A percentile compares a stretch with the other conserved stretches of the same genome.
These are phyloP conservation scores for Whitmania pigra DNA, from an alignment of 1,140 invertebrate species.

Conservation along the genomic window DNA sequence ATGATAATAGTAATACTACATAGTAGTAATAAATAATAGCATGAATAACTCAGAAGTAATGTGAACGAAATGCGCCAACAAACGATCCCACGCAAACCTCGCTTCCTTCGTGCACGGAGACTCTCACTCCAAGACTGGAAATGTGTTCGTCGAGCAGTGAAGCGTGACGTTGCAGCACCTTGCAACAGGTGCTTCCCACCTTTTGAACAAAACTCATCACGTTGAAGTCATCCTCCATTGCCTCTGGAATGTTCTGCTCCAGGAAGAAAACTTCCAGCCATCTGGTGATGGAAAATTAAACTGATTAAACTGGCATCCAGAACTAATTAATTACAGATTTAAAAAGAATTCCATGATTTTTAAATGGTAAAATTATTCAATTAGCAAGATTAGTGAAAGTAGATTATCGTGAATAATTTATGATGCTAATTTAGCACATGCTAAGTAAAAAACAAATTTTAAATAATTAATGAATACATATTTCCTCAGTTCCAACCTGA, in stretches of 20 bases:
- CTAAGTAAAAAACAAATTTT: no score
- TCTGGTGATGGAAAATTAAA: not conserved
- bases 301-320: not conserved
- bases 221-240: not conserved
- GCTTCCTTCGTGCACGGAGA: no score
- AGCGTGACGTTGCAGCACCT: not conserved
- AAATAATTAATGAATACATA: no score
- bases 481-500: not conserved
- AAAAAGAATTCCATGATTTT: not conserved
- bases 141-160: no score
- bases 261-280: constrained; percentile 1
- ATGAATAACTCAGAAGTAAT: no score
- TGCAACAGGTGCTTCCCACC: not conserved
- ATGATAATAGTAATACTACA: no score
- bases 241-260: not conserved
- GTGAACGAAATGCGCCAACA: no score
- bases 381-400: not conserved
- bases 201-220: not conserved
- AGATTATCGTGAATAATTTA: not conserved
- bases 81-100: no score
- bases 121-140: no score
- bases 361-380: not conserved
- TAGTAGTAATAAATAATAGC: no score
- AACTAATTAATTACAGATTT: not conserved
- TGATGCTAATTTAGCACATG: not conserved